Conservation (phyloP, 2,797 vertebrate genomes). For the Enteromius argenteus region DNA sequence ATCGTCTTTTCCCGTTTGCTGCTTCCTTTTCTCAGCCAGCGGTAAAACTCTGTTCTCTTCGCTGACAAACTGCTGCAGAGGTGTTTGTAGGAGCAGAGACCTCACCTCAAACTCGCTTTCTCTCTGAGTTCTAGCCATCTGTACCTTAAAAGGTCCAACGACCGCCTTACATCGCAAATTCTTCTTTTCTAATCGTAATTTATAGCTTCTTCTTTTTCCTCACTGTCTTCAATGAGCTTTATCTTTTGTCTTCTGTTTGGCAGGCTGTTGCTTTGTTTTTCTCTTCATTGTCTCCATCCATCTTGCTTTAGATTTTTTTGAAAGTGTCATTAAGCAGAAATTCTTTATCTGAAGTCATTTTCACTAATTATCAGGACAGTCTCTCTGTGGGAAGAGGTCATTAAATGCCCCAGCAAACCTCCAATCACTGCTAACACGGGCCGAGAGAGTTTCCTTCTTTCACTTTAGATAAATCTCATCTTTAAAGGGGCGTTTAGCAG, state of each 20-base stretch:
- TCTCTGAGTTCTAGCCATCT: neutral
- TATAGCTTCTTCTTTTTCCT: neutral
- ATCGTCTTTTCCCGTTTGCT: slow-evolving; percentile 6
- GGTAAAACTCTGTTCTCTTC: slow-evolving; percentile 14
- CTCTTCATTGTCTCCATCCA: neutral
- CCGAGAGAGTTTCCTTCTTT: neutral
- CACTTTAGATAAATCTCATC: neutral
- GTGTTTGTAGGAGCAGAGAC: slow-evolving; percentile 19
- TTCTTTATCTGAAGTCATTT: neutral
- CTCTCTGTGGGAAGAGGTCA: neutral
- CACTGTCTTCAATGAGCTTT: neutral
- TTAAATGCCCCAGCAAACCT: slow-evolving; percentile 1
- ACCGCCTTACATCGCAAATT: neutral
- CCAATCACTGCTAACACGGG: neutral
- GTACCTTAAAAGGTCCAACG: neutral
- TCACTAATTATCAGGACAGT: slow-evolving; percentile 2
- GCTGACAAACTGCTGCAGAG: slow-evolving; percentile 28
- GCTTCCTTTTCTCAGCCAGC: slow-evolving; percentile 23
- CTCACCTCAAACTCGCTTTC: neutral
- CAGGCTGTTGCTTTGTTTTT: slow-evolving; percentile 8
- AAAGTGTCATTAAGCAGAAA: slow-evolving; percentile 3
- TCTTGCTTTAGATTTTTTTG: slow-evolving; percentile 20
- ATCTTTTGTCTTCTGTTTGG: slow-evolving; percentile 9
- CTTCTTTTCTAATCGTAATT: slow-evolving; percentile 13
- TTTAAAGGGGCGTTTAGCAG: neutral